Conservation (phyloP, 1,140 invertebrate species). For the Drosophila sproati region DNA sequence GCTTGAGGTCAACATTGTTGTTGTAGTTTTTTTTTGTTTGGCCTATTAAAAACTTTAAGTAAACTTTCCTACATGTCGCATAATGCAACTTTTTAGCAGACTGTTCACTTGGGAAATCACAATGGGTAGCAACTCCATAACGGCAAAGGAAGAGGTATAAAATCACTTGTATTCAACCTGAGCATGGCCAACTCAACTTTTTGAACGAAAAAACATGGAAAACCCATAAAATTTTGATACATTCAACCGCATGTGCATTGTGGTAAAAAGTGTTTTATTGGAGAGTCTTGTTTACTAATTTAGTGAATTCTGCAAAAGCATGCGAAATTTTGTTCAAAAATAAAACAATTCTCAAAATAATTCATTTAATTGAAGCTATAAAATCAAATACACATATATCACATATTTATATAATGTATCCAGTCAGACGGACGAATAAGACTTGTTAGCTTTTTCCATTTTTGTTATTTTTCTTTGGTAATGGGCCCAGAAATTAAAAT, state of each 20-base stretch:
- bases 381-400: too few species aligned
- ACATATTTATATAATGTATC: too few species aligned
- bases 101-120: background rate
- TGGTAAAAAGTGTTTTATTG: too few species aligned
- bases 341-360: too few species aligned
- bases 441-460: too few species aligned
- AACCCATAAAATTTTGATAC: background rate
- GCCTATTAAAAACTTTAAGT: background rate
- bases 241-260: too few species aligned
- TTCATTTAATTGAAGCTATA: too few species aligned
- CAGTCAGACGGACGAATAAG: too few species aligned
- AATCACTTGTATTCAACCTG: background rate
- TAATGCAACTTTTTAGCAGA: background rate
- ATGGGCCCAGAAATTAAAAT: background rate
- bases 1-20: slow-evolving; percentile 22
- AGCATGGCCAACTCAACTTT: background rate
- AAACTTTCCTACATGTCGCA: background rate
- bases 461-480: too few species aligned
- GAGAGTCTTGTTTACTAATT: too few species aligned
- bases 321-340: too few species aligned
- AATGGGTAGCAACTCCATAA: background rate
- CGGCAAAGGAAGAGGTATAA: background rate
- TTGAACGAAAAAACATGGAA: background rate
- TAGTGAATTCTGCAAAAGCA: too few species aligned
- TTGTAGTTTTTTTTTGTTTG: background rate